Conservation (phyloP, 2,113 vertebrate genomes). For the Acrocephalus kingi region DNA sequence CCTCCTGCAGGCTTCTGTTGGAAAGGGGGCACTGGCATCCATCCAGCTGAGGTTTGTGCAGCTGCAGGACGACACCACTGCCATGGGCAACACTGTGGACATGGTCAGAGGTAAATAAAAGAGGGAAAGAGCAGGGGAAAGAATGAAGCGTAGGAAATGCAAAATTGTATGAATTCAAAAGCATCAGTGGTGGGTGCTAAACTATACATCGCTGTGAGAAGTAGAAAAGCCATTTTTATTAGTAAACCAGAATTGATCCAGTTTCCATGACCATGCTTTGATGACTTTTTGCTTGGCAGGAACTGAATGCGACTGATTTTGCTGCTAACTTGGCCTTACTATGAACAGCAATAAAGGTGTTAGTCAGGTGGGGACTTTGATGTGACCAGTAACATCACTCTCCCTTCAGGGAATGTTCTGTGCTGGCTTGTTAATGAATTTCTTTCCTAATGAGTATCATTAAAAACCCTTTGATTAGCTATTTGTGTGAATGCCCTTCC, state of each 20-base stretch:
- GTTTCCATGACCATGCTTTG: neutral
- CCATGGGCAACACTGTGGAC: neutral
- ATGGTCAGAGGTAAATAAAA: neutral
- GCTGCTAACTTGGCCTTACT: constrained; percentile 63
- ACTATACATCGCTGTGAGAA: neutral
- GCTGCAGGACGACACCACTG: neutral
- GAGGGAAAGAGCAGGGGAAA: neutral
- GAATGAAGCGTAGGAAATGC: neutral
- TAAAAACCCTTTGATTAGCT: constrained; percentile 70
- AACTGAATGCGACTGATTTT: constrained; percentile 52
- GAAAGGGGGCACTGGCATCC: neutral
- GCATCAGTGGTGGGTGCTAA: neutral
- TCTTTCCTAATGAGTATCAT: constrained; percentile 69
- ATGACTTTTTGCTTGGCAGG: constrained; percentile 36
- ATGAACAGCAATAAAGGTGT: constrained; percentile 66
- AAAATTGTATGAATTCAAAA: neutral
- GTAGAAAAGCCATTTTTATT: neutral
- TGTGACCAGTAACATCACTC: constrained; percentile 59
- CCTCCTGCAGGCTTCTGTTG: neutral
- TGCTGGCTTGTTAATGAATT: constrained; percentile 72
- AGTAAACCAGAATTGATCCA: neutral
- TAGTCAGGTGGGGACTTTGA: constrained; percentile 57
- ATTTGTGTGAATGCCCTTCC: constrained; percentile 66
- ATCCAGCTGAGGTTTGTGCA: neutral
- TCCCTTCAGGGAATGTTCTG: constrained; percentile 67